Evolutionary conservation across 2,797 vertebrate species (phyloP), one percentile per base, ranked within the genome.

Genomic region (Bradypus variegatus): DNA sequence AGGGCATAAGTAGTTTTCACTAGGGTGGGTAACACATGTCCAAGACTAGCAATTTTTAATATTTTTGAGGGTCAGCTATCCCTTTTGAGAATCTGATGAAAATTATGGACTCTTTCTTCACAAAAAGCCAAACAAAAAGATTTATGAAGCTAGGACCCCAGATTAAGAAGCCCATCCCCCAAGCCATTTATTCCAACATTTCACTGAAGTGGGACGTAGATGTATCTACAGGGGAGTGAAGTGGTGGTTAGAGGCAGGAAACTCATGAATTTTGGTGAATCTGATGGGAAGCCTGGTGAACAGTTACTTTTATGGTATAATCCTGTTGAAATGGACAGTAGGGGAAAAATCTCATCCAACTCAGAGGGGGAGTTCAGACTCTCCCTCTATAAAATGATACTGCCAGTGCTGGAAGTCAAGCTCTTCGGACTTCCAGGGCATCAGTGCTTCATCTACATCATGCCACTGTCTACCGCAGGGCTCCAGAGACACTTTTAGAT

Each of bases 31-130:
- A 81, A 91, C 69, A 53, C 36, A 78, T 38, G 29, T 29, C 8
- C 27, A 9, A 31, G n/a, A 29, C n/a, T n/a, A 79, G 16, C 15
- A 70, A 64, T 64, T 81, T 78, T 78, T 58, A 48, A 33, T 69
- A n/a, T 77, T 75, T 76, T 58, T 38, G 21, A 89, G 5, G 4
- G 33, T 67, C 48, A 67, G 14, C 36, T 31, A 79, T 79, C 31
- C 18, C 23, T 89, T 94, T 81, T 58, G 69, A 92, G 36, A 82
- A 60, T 62, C 72, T 80, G 6, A 80, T 62, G n/a, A 91, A 88
- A 88, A 88, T 82, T 6, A 82, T 21, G 23, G 31, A 13, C 6
- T 48, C 27, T 76, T 55, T 80, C 90, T 78, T 80, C 29, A 23
- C 19, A 55, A 81, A 69, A 55, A 48, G 53, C 41, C 75, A 53